Percentiles rank a stretch among this genome's conserved stretches.
Conservation (phyloP, 2,113 vertebrate genomes). For the Nerophis ophidion region DNA sequence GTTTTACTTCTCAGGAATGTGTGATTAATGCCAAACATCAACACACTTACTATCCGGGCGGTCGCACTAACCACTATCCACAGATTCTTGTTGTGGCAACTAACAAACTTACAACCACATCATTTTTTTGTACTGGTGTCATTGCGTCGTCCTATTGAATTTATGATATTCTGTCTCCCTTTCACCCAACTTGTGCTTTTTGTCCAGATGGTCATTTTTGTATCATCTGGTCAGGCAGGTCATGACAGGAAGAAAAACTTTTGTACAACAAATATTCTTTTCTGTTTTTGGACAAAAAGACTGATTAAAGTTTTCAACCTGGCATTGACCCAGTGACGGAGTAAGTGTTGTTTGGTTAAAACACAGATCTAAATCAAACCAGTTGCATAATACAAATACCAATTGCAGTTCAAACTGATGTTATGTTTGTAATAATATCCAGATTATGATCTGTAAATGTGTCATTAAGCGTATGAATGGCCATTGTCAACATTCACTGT, state of each 20-base stretch:
- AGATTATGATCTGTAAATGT: conserved; percentile 3
- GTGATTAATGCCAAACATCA: background rate
- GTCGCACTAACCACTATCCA: conserved; percentile 3
- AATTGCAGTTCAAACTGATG: conserved; percentile 4
- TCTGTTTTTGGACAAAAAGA: background rate
- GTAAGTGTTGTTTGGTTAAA: background rate
- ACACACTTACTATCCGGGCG: conserved; percentile 1
- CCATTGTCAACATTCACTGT: background rate
- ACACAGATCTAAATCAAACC: conserved; percentile 3
- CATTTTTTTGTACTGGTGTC: conserved; percentile 7
- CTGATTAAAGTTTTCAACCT: background rate
- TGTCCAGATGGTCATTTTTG: conserved; percentile 24
- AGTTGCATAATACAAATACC: conserved; percentile 2
- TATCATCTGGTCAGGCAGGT: background rate
- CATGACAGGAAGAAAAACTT: background rate
- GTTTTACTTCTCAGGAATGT: background rate
- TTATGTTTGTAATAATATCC: conserved; percentile 3
- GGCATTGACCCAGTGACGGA: background rate
- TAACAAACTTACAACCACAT: conserved; percentile 8
- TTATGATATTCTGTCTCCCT: background rate
- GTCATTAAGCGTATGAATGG: background rate
- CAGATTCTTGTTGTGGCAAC: conserved; percentile 8
- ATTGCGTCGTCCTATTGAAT: conserved; percentile 14
- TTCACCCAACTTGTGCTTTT: conserved; percentile 5
- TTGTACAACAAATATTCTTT: background rate